Base-by-base conservation (phyloP, 2,888 invertebrate genomes). In the Scelioninae gen. 2 region DNA sequence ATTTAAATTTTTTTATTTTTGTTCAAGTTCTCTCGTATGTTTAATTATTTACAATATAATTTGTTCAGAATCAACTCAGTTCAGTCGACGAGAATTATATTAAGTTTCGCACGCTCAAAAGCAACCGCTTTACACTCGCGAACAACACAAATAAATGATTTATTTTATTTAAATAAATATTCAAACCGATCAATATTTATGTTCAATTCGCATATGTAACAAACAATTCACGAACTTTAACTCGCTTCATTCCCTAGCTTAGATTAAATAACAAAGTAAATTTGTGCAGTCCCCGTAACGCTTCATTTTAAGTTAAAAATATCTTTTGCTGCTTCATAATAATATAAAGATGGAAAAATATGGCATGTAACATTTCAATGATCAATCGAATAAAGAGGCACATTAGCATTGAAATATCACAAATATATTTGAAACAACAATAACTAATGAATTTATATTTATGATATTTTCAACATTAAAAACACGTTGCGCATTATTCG, bases 51-150 rank as follows among this genome's bases (percentile, higher is more conserved):
- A 61, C 50, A 61, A 50, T 61, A 50, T 19, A 50, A 37, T 48
- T 50, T 61, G 50, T 41, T 41, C 50, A 50, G 50, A 31, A 61
- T 61, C 22, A 61, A 50, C 50, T 61, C 50, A 61, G 61, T 37
- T 61, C 61, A 61, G 61, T 61, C 61, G 61, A 48, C 41, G 25
- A 61, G 50, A 41, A 61, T 39, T 22, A 39, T 41, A 46, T 2
- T 39, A 39, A 58, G 25, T 60, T 48, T 60, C 61, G 18, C 61
- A 50, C 61, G 61, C 61, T 28, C 61, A 61, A 61, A 61, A 61
- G 50, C 50, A 61, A 61, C 50, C 50, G 35, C n/a, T 58, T 58
- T 57, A 43, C 57, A 57, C 43, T 43, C 57, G 43, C 57, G 18
- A 37, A 45, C 35, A 58, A 58, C 46, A 58, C 45, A 58, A 46